Evolutionary conservation across 2,113 vertebrate genomes (phyloP), one percentile per base, ranked within the genome.

Genomic region (Psittacara wagleri): DNA sequence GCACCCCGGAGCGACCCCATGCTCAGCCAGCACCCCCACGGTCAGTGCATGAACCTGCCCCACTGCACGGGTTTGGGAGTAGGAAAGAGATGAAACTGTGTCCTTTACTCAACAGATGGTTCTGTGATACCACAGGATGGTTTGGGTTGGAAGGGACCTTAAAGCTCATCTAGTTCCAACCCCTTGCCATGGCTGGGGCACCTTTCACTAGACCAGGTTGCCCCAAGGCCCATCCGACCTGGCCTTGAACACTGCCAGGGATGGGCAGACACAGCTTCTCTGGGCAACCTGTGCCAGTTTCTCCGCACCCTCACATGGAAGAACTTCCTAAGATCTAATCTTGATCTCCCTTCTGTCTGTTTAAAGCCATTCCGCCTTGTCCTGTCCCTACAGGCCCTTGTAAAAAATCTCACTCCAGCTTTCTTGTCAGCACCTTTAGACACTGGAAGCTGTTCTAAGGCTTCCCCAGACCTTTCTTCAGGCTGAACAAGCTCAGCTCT

Each of bases 1-100:
- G 98, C 98, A 0, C 98, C 99, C 4, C 96, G 97, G 48, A 97
- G 96, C 0, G 99, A 99, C 81, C 98, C 99, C 59, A 98, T 98
- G 0, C 98, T 99, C 79, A 99, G 98, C 98, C 99, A 98, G 96
- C 98, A 99, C 31, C 68, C 98, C 25, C 98, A 99, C 1, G 99
- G 99, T 99, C 55, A 59, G 57, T 59, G 57, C 57, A 24, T 11
- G 4, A 8, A 19, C 43, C 52, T 28, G 49, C 41, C 54, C 63
- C 8, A 7, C 27, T 20, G 17, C 44, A 3, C 4, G 39, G 27
- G 13, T 4, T 20, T 14, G 10, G 17, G 14, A 16, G 7, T 4
- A n/a, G 20, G 10, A 46, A 15, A 78, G 44, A 41, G 33, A 9
- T 3, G 2, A 19, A 41, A 5, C 19, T 2, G 2, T 46, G 24